Evolutionary conservation across 2,888 invertebrate genomes (phyloP).

Genomic region (Pammene aurita): DNA sequence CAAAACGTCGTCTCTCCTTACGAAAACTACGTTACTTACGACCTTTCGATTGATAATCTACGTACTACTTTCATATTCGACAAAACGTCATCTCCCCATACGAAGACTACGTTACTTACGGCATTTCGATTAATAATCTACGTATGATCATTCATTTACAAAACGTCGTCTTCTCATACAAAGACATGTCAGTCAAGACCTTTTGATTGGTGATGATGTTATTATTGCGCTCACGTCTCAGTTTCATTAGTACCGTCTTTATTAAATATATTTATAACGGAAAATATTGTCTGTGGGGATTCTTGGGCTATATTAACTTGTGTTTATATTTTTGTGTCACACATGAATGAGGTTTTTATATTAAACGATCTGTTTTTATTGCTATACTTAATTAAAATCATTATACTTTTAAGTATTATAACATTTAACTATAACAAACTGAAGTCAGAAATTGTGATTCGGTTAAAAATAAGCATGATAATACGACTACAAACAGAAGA

Average conservation of each 20-base stretch:
- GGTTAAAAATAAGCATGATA: no score
- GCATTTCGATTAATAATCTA: neutral
- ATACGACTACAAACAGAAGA: no score
- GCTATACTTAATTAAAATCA: no score
- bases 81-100: neutral
- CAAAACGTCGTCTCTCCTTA: neutral
- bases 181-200: neutral
- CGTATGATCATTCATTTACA: neutral
- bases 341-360: neutral
- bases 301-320: conserved; percentile 17
- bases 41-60: neutral
- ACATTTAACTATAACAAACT: no score
- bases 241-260: conserved; percentile 23
- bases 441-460: no score
- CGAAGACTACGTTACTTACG: neutral
- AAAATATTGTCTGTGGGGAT: conserved; percentile 14
- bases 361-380: neutral
- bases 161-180: neutral
- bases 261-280: conserved; percentile 29
- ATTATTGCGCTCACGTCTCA: conserved; percentile 22
- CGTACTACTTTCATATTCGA: no score
- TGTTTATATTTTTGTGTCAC: conserved; percentile 4
- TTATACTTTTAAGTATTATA: no score
- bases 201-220: neutral
- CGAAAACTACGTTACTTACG: neutral